These are phyloP conservation scores for Speoplatyrhinus poulsoni DNA, from an alignment of 2,113 vertebrate species.

Conservation along the genomic window DNA sequence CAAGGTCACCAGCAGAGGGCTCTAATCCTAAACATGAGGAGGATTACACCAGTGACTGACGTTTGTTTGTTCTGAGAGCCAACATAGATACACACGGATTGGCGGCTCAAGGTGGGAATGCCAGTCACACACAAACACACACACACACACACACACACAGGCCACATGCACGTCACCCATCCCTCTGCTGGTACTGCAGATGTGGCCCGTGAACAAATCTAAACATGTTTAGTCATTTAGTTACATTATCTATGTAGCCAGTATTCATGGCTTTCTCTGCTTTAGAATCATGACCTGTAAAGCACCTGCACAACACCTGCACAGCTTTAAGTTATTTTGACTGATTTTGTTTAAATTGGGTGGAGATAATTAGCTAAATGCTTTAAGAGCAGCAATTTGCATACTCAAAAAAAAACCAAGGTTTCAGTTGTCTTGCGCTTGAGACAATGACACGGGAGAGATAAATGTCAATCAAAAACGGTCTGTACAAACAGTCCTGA, in stretches of 20 bases:
- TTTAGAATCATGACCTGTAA: no score
- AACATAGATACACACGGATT: constrained; percentile 52
- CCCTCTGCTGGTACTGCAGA: constrained; percentile 24
- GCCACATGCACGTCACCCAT: not conserved
- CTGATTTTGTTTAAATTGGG: no score
- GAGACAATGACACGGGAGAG: no score
- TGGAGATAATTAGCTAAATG: no score
- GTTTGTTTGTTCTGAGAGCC: constrained; percentile 36
- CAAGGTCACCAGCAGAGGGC: constrained; percentile 64
- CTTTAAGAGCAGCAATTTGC: no score
- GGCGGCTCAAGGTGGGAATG: constrained; percentile 28
- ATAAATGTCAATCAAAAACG: no score
- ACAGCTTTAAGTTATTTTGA: no score
- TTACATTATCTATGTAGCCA: not conserved
- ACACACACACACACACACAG: constrained; percentile 4
- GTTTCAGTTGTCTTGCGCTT: no score
- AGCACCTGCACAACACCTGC: no score
- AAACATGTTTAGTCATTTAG: constrained; percentile 31
- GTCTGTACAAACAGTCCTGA: no score
- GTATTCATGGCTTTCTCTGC: not conserved
- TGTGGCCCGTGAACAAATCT: constrained; percentile 34
- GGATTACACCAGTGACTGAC: constrained; percentile 33
- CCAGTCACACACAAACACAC: no score
- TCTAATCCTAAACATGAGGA: constrained; percentile 62
- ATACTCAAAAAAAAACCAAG: no score